Evolutionary conservation across 92 coral and sea anemone species (phyloP).

Genomic region (Siderastrea radians): DNA sequence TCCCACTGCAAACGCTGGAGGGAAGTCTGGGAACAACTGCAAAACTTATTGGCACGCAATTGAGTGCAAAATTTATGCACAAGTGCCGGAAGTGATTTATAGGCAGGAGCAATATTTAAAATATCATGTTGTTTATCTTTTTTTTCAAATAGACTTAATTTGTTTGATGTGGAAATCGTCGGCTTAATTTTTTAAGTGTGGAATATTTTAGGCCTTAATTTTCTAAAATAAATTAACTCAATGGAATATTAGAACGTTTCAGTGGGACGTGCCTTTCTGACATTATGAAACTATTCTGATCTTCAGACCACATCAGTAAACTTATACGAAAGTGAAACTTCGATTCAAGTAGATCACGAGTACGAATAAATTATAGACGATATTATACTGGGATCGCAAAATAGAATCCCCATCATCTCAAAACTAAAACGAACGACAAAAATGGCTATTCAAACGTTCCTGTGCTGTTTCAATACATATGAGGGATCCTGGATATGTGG

Average conservation of each 20-base stretch:
- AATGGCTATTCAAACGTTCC: slow-evolving; percentile 60
- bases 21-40: neutral
- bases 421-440: too few species aligned
- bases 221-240: neutral
- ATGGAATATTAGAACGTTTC: neutral
- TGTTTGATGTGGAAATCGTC: too few species aligned
- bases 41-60: slow-evolving; percentile 7
- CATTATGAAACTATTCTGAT: neutral
- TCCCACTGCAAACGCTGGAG: neutral
- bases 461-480: slow-evolving; percentile 63
- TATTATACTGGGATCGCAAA: neutral
- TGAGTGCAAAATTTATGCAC: neutral
- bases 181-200: neutral
- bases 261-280: too few species aligned
- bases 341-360: neutral
- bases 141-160: too few species aligned
- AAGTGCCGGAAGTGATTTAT: neutral
- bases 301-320: neutral
- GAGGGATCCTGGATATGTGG: slow-evolving; percentile 79
- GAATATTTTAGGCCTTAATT: neutral
- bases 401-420: neutral
- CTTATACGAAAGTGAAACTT: slow-evolving; percentile 27
- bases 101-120: neutral
- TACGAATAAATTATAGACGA: slow-evolving; percentile 7
- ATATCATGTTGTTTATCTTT: neutral